Conservation (phyloP, 2,113 vertebrate species). For the Boulengeromyrus knoepffleri region DNA sequence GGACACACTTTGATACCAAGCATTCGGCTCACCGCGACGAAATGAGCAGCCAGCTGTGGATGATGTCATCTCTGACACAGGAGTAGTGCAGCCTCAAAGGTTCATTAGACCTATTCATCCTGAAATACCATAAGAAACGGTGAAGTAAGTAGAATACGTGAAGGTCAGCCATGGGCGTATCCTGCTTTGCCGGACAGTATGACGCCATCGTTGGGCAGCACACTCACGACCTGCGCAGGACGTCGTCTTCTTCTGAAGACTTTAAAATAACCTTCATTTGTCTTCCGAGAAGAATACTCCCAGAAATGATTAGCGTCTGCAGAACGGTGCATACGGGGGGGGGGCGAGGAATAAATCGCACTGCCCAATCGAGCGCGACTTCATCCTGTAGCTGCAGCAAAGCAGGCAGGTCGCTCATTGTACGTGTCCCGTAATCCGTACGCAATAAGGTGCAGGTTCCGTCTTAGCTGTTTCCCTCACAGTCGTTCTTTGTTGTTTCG, state of each 20-base stretch:
- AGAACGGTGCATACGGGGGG: background rate
- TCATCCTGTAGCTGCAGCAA: background rate
- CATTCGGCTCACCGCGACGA: background rate
- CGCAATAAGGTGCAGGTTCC: slow-evolving; percentile 32
- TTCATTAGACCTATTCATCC: background rate
- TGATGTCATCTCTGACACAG: slow-evolving; percentile 15
- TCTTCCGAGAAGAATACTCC: background rate
- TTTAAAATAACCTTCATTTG: background rate
- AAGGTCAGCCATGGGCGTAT: background rate
- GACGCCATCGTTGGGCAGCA: background rate
- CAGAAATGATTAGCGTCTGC: background rate
- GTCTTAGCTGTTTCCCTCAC: slow-evolving; percentile 32
- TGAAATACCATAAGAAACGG: background rate
- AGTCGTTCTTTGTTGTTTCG: slow-evolving; percentile 33
- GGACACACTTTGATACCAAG: background rate
- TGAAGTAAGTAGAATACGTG: background rate
- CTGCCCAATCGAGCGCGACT: background rate
- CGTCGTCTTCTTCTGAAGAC: background rate
- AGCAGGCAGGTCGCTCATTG: background rate
- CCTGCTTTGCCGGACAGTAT: background rate
- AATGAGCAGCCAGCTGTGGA: background rate
- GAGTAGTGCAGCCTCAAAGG: background rate
- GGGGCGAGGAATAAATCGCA: background rate
- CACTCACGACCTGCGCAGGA: background rate
- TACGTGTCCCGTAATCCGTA: slow-evolving; percentile 28